These are phyloP conservation scores for Hypolimnas misippus DNA, from an alignment of 2,888 invertebrate species.

Conservation along the genomic window DNA sequence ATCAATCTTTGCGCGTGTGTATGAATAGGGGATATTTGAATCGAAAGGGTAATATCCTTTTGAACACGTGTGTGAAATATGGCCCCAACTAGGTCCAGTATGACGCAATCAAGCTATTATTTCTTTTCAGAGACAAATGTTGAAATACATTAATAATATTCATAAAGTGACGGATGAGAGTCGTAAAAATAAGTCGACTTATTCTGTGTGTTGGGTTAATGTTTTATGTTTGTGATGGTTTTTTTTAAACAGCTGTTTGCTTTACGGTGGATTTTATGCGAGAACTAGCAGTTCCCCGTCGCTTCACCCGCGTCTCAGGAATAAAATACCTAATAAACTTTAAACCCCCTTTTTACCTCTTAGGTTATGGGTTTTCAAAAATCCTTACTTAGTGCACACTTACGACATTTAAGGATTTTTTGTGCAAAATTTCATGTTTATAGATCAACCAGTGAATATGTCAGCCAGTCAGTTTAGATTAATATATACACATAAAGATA, in stretches of 20 bases:
- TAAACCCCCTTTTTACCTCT: too few relatives aligned
- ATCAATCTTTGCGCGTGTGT: conserved; percentile 63
- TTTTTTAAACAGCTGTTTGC: background rate
- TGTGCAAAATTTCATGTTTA: too few relatives aligned
- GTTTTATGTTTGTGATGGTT: background rate
- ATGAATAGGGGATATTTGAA: conserved; percentile 70
- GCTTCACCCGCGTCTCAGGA: too few relatives aligned
- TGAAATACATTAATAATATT: conserved; percentile 30
- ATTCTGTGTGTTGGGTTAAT: background rate
- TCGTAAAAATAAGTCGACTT: conserved; percentile 22
- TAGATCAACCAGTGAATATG: too few relatives aligned
- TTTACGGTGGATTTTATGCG: background rate
- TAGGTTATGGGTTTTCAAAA: too few relatives aligned
- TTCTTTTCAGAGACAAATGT: conserved; percentile 36
- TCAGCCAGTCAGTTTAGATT: too few relatives aligned
- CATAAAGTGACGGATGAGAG: conserved; percentile 25
- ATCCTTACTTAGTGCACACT: too few relatives aligned
- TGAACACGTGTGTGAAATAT: conserved; percentile 58
- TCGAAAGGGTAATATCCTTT: conserved; percentile 64
- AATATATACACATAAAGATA: too few relatives aligned
- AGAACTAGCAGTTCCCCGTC: too few relatives aligned
- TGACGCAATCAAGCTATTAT: conserved; percentile 45
- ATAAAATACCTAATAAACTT: too few relatives aligned
- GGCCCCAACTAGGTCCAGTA: conserved; percentile 34
- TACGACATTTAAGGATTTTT: too few relatives aligned